phyloP scores from a whole-genome alignment of 2,797 vertebrate species.

The Thaleichthys pacificus region DNA sequence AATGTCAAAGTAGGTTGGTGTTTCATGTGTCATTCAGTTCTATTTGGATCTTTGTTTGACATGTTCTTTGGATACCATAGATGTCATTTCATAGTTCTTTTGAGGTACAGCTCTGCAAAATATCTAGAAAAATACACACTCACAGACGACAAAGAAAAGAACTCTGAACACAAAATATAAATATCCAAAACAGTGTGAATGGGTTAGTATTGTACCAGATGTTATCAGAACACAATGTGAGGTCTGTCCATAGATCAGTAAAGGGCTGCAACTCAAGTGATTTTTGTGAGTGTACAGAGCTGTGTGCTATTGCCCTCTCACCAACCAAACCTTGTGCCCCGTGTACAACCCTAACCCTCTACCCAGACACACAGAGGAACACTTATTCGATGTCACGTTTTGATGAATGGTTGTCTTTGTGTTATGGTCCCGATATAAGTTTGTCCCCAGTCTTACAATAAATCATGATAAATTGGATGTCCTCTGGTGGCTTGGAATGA shows the following conservation, averaged over 20 bases:
- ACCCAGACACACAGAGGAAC: constrained; percentile 49
- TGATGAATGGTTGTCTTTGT: constrained; percentile 74
- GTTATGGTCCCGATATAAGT: constrained; percentile 46
- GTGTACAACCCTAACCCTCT: constrained; percentile 42
- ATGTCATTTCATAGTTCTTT: too few species aligned
- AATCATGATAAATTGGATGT: constrained; percentile 65
- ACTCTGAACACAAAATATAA: too few species aligned
- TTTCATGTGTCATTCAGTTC: too few species aligned
- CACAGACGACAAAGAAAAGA: too few species aligned
- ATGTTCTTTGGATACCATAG: neutral
- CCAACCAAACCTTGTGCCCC: too few species aligned
- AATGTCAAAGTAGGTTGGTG: neutral
- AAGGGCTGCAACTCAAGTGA: constrained; percentile 65
- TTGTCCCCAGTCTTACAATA: constrained; percentile 58
- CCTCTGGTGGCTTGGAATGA: constrained; percentile 58
- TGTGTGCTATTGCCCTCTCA: constrained; percentile 57
- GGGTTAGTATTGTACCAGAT: constrained; percentile 60
- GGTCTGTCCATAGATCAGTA: constrained; percentile 52
- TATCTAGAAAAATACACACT: too few species aligned
- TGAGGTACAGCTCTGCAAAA: too few species aligned
- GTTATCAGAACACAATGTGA: constrained; percentile 65
- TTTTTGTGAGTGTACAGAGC: constrained; percentile 52
- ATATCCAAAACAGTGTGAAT: constrained; percentile 33
- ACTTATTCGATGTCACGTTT: constrained; percentile 40
- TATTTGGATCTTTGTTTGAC: too few species aligned